Evolutionary conservation across 2,113 vertebrate genomes (phyloP).

Genomic region (Oplegnathus fasciatus): DNA sequence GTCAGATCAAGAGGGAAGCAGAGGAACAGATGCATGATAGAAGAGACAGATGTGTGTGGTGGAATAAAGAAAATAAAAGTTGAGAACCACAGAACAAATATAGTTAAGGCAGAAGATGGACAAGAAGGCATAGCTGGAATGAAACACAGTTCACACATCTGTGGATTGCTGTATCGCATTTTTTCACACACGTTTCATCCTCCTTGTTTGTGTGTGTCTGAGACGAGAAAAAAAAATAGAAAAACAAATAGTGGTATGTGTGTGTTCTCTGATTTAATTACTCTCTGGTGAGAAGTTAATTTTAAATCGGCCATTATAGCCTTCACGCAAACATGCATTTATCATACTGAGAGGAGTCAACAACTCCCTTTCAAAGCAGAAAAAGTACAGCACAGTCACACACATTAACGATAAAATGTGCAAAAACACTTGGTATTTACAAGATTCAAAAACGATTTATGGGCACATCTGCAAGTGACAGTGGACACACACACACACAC

Average conservation of each 20-base stretch:
- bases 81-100: background rate
- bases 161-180: background rate
- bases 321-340: constrained; percentile 64
- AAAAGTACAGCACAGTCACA: background rate
- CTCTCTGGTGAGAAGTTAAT: constrained; percentile 55
- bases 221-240: background rate
- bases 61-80: background rate
- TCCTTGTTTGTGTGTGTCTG: background rate
- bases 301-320: constrained; percentile 53
- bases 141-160: constrained; percentile 16
- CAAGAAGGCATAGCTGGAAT: background rate
- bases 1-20: background rate
- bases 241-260: background rate
- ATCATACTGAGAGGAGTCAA: constrained; percentile 49
- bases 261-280: constrained; percentile 44
- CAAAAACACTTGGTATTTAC: constrained; percentile 8
- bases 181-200: background rate
- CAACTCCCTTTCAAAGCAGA: constrained; percentile 18
- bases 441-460: constrained; percentile 5
- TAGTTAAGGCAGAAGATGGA: background rate
- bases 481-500: background rate
- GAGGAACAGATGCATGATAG: background rate
- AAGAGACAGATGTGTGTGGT: background rate
- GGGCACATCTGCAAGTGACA: constrained; percentile 43
- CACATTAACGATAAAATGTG: background rate